Base-by-base conservation (phyloP, 1,140 invertebrate genomes). In the Camponotus vicinus region DNA sequence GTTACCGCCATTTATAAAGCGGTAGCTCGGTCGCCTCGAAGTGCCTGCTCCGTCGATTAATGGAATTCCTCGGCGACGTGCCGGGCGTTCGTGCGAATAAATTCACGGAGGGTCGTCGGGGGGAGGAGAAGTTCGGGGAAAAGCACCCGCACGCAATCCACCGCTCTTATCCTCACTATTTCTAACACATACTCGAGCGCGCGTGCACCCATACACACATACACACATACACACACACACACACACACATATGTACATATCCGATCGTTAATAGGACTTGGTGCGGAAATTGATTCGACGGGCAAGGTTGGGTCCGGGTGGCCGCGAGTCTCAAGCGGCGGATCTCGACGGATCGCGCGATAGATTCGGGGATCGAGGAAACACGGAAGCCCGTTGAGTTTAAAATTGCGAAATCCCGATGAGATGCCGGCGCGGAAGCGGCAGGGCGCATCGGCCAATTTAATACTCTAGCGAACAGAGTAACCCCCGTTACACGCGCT, bases 261-360 rank as follows among this genome's bases (percentile, higher is more conserved):
- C 64, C 75, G 85, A 88, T 89, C 84, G 90, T 91, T 92, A 92
- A 93, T 93, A 90, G 91, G 88, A 82, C 90, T 86, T 70, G 57
- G 84, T 45, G 87, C 88, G 91, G 90, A 92, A 93, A 93, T 93
- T 93, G 91, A 92, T 93, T 93, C 87, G 85, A 76, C 71, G 61
- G 55, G 37, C 42, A 79, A 80, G 86, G 40, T 80, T 27, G 82
- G 76, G 86, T 83, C 37, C 79, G 67, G 80, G 42, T 49, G 42
- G 77, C 32, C 57, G 59, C 61, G 59, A 64, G 69, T 67, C 85
- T 37, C 79, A 45, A 27, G 27, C 27, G 57, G 34, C 64, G 66
- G 34, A 52, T 67, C 21, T 63, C 21, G 52, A 18, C 2, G 15
- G 32, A 1, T 59, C 21, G 78, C 49, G n/a, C 15, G 15, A 55